A percentile compares a stretch with the other conserved stretches of the same genome.
Conservation (phyloP, 2,113 vertebrate species). For the Gasterosteus nipponicus region DNA sequence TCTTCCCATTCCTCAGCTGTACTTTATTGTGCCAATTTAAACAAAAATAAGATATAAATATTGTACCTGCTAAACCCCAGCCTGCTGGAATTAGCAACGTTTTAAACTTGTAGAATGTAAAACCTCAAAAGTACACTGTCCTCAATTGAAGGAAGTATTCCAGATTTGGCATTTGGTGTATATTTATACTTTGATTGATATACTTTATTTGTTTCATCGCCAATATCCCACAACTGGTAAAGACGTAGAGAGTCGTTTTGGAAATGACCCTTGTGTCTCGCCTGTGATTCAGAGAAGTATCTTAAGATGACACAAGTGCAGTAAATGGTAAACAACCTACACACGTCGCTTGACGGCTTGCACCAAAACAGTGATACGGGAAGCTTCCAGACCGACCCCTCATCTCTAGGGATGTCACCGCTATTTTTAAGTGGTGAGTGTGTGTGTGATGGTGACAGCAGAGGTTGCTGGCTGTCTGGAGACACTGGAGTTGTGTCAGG, state of each 20-base stretch:
- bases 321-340: constrained; percentile 28
- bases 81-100: neutral
- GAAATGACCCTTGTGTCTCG: constrained; percentile 11
- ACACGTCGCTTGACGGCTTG: constrained; percentile 10
- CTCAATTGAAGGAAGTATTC: neutral
- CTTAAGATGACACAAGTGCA: neutral
- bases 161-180: neutral
- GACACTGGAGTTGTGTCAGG: constrained; percentile 25
- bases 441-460: constrained; percentile 45
- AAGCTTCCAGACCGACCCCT: neutral
- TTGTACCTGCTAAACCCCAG: neutral
- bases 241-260: neutral
- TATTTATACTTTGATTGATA: neutral
- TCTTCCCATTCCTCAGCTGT: neutral
- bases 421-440: constrained; percentile 19
- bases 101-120: neutral
- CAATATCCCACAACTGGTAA: neutral
- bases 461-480: constrained; percentile 56
- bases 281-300: neutral
- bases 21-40: neutral
- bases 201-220: neutral
- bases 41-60: neutral
- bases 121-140: neutral
- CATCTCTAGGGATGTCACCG: constrained; percentile 38
- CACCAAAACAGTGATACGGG: constrained; percentile 57